Conservation (phyloP, 2,113 vertebrate species). For the Psammodynastes pulverulentus region DNA sequence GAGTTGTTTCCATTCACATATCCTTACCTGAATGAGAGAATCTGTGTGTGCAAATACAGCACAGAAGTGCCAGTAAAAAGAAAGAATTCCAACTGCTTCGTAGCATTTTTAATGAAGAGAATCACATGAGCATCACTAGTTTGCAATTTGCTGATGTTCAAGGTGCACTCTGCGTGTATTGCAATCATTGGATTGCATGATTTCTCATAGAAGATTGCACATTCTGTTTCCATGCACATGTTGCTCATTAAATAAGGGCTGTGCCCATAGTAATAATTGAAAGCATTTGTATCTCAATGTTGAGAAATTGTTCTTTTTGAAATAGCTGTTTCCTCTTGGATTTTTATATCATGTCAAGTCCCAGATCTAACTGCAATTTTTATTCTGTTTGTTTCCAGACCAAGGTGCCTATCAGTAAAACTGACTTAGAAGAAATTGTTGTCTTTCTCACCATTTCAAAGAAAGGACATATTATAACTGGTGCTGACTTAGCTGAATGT, state of each 20-base stretch:
- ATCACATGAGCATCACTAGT: background rate
- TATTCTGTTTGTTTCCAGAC: constrained; percentile 34
- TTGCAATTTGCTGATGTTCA: background rate
- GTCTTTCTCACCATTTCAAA: constrained; percentile 53
- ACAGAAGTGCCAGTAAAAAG: background rate
- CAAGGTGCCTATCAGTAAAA: constrained; percentile 42
- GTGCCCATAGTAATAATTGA: background rate
- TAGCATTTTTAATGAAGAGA: background rate
- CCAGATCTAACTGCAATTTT: background rate
- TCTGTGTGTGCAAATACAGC: background rate
- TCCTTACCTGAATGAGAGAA: background rate
- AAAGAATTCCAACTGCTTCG: background rate
- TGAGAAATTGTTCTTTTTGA: background rate
- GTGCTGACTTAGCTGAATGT: constrained; percentile 8
- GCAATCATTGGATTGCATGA: background rate
- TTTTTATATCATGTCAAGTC: background rate
- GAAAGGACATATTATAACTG: constrained; percentile 39
- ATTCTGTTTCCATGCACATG: background rate
- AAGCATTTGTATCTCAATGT: background rate
- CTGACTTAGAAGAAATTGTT: constrained; percentile 57
- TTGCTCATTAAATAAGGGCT: background rate
- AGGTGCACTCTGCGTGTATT: background rate
- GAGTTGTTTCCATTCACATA: background rate
- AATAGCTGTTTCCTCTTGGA: background rate
- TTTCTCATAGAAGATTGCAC: background rate